Evolutionary conservation across 2,888 invertebrate genomes (phyloP).

Genomic region (Baccha elongata): DNA sequence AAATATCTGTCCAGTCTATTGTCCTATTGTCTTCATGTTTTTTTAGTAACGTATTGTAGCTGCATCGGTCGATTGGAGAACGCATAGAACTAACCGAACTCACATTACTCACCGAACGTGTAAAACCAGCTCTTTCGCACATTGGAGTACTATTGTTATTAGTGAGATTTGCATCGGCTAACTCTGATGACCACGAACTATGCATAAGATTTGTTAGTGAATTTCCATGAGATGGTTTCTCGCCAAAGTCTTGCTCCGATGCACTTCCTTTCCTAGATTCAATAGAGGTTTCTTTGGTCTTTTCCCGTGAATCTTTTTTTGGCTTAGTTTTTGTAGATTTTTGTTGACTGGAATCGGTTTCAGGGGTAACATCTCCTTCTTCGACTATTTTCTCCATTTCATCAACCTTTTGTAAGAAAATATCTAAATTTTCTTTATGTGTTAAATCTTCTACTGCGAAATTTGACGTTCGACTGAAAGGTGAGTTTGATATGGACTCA

Average conservation of each 20-base stretch:
- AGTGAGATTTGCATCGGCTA: constrained; percentile 58
- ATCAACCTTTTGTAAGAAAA: constrained; percentile 81
- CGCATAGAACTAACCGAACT: constrained; percentile 78
- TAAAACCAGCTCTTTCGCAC: constrained; percentile 67
- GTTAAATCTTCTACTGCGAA: constrained; percentile 77
- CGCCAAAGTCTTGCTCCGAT: constrained; percentile 13
- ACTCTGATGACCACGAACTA: constrained; percentile 80
- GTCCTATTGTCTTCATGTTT: constrained; percentile 80
- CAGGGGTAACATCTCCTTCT: constrained; percentile 82
- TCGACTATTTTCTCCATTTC: constrained; percentile 82
- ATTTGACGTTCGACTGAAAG: constrained; percentile 79
- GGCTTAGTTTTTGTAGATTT: background rate
- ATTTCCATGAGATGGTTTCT: constrained; percentile 75
- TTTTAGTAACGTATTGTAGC: constrained; percentile 80
- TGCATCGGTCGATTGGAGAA: constrained; percentile 79
- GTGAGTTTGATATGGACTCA: constrained; percentile 81
- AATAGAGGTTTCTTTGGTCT: constrained; percentile 4
- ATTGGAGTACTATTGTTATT: constrained; percentile 56
- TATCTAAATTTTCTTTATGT: constrained; percentile 79
- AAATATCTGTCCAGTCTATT: constrained; percentile 84
- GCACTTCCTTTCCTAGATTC: background rate
- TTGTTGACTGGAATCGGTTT: constrained; percentile 16
- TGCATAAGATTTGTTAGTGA: constrained; percentile 80
- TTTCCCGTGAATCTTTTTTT: background rate
- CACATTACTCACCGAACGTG: constrained; percentile 80